Evolutionary conservation across 2,888 invertebrate genomes (phyloP).

Genomic region (Temnothorax ravouxi): DNA sequence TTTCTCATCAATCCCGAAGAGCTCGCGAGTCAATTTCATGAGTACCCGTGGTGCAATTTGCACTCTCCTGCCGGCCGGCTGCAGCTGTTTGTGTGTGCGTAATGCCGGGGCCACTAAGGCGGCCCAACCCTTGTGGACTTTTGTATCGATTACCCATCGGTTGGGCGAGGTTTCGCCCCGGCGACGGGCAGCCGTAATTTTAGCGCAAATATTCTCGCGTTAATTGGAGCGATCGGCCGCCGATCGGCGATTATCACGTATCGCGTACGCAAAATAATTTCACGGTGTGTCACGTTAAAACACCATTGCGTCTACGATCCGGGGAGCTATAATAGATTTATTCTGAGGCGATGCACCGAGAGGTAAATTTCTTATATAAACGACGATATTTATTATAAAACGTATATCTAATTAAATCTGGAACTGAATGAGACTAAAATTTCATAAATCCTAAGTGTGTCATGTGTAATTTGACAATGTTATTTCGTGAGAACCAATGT

Average conservation of each 20-base stretch:
- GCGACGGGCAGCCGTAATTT: conserved; percentile 78
- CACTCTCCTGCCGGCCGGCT: conserved; percentile 58
- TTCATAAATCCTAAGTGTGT: not conserved
- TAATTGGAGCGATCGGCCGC: conserved; percentile 80
- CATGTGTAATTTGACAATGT: not conserved
- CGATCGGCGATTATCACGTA: conserved; percentile 69
- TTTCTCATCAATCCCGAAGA: conserved; percentile 40
- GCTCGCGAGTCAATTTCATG: conserved; percentile 52
- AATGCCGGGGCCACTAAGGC: conserved; percentile 79
- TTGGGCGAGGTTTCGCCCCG: conserved; percentile 81
- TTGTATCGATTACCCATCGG: conserved; percentile 86
- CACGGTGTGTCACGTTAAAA: conserved; percentile 44
- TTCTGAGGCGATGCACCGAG: not conserved
- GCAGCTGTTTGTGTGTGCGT: conserved; percentile 63
- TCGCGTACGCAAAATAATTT: conserved; percentile 68
- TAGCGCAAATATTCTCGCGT: conserved; percentile 84
- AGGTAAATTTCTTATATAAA: conserved; percentile 16
- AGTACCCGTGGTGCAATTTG: conserved; percentile 57
- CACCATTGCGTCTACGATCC: not conserved
- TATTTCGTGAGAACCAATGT: not conserved
- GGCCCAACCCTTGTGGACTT: conserved; percentile 86
- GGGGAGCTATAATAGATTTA: conserved; percentile 5
- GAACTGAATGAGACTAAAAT: not conserved
- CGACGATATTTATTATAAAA: not conserved
- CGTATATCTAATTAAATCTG: not conserved